Evolutionary conservation across 2,888 invertebrate species (phyloP), one percentile per base, ranked within the genome.

Genomic region (Seladonia tumulorum): DNA sequence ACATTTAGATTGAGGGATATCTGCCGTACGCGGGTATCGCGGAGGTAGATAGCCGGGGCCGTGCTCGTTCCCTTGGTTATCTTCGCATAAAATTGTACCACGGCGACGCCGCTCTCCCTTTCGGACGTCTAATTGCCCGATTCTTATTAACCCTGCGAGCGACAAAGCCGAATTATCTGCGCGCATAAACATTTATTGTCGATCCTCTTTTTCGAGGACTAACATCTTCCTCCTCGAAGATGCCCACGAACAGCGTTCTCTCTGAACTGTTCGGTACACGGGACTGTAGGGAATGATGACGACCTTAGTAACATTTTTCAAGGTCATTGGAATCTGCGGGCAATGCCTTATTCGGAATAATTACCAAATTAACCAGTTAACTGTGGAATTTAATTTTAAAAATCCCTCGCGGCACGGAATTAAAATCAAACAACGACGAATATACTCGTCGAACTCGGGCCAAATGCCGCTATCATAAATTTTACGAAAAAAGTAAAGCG

Each of bases 1-100:
- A 89, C 88, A 89, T 90, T 90, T 90, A 89, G 88, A 86, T 88
- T 86, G 82, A 87, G 81, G 81, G 77, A 81, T 88, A 90, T 90
- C 88, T 84, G 78, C 81, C 16, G 68, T 53, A 73, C 73, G 72
- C 63, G 84, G 72, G 76, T 86, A 84, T 83, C 85, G 82, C 70
- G 74, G 29, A 53, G 84, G 77, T 79, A 89, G 87, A 88, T 85
- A 88, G 77, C 76, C 74, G 68, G 57, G 57, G 70, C 68, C 87
- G 81, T 35, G 39, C 42, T 39, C 42, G 42, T 42, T 70, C 42
- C 42, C 70, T n/a, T 14, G 70, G 70, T 85, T 89, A 88, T 87
- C 90, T 87, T 81, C 81, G 88, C 76, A 81, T 90, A 82, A 81
- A 79, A 82, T 89, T 87, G 79, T 77, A 76, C 78, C 81, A 74